phyloP scores from a whole-genome alignment of 1,140 invertebrate genomes.

The Drosophila ohnishii region DNA sequence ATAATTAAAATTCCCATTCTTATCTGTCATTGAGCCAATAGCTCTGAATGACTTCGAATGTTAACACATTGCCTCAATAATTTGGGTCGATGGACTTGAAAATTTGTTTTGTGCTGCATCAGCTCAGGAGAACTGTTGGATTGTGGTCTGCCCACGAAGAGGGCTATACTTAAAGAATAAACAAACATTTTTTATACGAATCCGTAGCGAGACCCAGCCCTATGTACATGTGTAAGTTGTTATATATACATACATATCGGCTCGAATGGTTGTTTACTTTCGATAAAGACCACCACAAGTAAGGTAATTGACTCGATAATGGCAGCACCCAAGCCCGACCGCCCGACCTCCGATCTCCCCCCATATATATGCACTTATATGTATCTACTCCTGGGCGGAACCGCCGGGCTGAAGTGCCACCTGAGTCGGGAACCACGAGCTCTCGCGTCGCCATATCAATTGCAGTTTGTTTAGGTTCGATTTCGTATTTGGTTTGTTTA shows the following conservation, averaged over 20 bases:
- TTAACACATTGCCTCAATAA: slow-evolving; percentile 64
- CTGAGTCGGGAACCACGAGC: slow-evolving; percentile 43
- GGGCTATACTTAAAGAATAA: slow-evolving; percentile 36
- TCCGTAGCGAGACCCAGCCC: slow-evolving; percentile 10
- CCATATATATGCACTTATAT: slow-evolving; percentile 14
- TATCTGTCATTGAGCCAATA: slow-evolving; percentile 55
- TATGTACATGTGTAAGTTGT: slow-evolving; percentile 11
- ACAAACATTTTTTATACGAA: slow-evolving; percentile 46
- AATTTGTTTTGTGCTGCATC: slow-evolving; percentile 34
- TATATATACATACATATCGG: slow-evolving; percentile 7
- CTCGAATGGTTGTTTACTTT: slow-evolving; percentile 65
- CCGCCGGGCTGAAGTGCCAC: slow-evolving; percentile 52
- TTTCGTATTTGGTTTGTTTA: slow-evolving; percentile 71
- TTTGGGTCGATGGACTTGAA: slow-evolving; percentile 71
- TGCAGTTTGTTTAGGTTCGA: slow-evolving; percentile 75
- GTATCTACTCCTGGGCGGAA: slow-evolving; percentile 11
- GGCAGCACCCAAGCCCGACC: slow-evolving; percentile 21
- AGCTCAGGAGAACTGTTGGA: slow-evolving; percentile 21
- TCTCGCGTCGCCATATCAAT: slow-evolving; percentile 48
- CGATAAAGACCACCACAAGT: slow-evolving; percentile 61
- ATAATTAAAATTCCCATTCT: slow-evolving; percentile 33
- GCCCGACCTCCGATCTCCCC: slow-evolving; percentile 15
- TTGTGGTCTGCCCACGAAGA: slow-evolving; percentile 28
- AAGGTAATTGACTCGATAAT: slow-evolving; percentile 71
- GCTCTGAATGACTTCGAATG: slow-evolving; percentile 36